phyloP scores from a whole-genome alignment of 2,113 vertebrate genomes.

The Camelus bactrianus region DNA sequence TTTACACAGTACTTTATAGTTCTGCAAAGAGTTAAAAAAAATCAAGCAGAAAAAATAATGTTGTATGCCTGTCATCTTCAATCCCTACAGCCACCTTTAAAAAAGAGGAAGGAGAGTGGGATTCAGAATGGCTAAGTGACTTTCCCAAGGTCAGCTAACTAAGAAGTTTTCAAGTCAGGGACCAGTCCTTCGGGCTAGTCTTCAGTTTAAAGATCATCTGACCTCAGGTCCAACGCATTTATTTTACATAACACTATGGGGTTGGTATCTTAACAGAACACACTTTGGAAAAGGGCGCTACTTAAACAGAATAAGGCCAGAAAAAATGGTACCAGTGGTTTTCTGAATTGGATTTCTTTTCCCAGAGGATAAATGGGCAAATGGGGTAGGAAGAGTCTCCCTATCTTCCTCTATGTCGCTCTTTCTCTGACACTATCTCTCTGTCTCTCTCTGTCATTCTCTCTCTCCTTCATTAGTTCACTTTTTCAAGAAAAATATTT shows the following conservation, averaged over 20 bases:
- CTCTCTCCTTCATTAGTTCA: not conserved
- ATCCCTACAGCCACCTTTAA: not conserved
- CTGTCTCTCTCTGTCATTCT: not conserved
- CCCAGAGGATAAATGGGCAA: not conserved
- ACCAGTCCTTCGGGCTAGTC: not conserved
- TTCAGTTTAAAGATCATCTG: not conserved
- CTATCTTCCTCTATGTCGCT: not conserved
- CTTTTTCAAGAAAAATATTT: not conserved
- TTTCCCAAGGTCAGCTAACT: not conserved
- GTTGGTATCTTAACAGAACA: not conserved
- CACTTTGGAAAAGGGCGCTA: not conserved
- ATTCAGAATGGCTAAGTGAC: not conserved
- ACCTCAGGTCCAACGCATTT: not conserved
- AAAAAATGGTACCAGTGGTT: not conserved
- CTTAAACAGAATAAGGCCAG: not conserved
- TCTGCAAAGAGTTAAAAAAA: slow-evolving; percentile 16
- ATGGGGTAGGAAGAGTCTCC: not conserved
- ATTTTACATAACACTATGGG: not conserved
- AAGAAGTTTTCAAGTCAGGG: not conserved
- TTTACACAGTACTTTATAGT: not conserved
- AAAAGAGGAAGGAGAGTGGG: not conserved
- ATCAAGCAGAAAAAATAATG: not conserved
- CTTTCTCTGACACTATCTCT: not conserved
- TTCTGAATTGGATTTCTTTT: not conserved
- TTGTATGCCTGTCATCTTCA: not conserved